Conservation (phyloP, 2,888 invertebrate genomes). For the Lysandra coridon region DNA sequence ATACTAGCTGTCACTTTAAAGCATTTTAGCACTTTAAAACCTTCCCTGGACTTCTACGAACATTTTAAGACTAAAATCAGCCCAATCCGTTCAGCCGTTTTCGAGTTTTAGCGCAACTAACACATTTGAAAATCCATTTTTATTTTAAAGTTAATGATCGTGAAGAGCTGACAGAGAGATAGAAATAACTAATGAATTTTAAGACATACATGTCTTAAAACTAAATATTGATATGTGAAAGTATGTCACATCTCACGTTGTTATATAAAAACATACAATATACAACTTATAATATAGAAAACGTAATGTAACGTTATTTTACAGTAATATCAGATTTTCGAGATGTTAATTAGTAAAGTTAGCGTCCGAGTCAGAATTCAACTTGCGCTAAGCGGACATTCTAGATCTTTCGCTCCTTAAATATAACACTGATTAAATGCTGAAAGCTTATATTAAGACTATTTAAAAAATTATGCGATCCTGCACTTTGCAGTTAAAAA, state of each 20-base stretch:
- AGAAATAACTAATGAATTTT: no score
- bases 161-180: no score
- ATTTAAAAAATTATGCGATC: neutral
- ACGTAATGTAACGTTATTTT: conserved; percentile 43
- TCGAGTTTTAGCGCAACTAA: no score
- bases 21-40: no score
- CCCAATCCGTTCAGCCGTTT: no score
- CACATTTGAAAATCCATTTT: no score
- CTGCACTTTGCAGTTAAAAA: neutral
- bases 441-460: neutral
- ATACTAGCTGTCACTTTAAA: no score
- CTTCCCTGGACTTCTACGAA: no score
- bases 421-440: conserved; percentile 15
- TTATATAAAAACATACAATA: neutral
- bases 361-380: conserved; percentile 38
- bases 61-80: no score
- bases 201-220: no score
- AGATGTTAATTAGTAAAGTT: conserved; percentile 55
- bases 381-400: conserved; percentile 35
- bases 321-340: conserved; percentile 52
- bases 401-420: neutral
- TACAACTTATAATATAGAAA: no score
- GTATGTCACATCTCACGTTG: neutral
- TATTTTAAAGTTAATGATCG: no score
- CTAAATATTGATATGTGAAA: neutral